phyloP scores from a whole-genome alignment of 1,140 invertebrate genomes.

The Papilio polyxenes region DNA sequence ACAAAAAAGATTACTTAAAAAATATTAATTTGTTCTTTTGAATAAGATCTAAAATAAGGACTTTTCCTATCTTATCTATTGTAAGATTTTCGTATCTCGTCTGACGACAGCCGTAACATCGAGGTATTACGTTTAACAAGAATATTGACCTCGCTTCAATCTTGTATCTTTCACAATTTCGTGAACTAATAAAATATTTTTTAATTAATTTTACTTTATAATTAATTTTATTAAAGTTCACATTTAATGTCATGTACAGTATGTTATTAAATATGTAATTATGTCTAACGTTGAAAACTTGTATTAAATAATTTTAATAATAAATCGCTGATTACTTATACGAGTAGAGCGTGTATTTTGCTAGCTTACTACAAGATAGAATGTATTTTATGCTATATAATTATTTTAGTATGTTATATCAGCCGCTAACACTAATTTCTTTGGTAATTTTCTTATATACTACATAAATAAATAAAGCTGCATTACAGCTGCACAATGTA shows the following conservation, averaged over 20 bases:
- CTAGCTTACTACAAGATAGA: neutral
- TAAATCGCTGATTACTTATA: neutral
- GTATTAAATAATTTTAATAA: neutral
- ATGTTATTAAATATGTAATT: neutral
- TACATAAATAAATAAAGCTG: neutral
- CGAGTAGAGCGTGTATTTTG: neutral
- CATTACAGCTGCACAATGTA: slow-evolving; percentile 9
- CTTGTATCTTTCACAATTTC: neutral
- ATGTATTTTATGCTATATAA: too few species aligned
- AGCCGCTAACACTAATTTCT: too few species aligned
- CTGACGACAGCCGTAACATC: neutral
- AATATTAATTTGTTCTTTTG: too few species aligned
- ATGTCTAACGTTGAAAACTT: neutral
- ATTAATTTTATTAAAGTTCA: neutral
- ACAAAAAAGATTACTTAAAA: too few species aligned
- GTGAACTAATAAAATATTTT: neutral
- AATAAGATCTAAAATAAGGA: too few species aligned
- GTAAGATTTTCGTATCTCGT: neutral
- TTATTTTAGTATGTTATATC: neutral
- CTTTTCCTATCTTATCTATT: neutral
- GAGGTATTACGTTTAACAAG: slow-evolving; percentile 11
- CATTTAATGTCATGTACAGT: neutral
- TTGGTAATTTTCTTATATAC: too few species aligned
- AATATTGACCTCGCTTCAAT: neutral
- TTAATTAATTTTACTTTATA: neutral